Conservation (phyloP, 2,113 vertebrate genomes). For the Aviceda subcristata region DNA sequence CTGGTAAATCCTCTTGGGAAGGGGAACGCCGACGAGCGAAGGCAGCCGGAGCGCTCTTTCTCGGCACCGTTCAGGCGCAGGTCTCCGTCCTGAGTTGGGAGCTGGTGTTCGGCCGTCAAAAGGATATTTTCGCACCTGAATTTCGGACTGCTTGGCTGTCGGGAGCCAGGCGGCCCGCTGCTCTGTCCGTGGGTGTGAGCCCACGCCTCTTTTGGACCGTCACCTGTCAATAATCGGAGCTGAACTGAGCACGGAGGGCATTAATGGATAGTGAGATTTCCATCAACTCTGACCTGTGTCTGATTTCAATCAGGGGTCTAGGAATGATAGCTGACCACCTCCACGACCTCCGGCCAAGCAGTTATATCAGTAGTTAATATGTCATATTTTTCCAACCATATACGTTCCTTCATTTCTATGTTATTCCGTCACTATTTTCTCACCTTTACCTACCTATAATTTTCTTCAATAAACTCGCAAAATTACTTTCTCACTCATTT, state of each 20-base stretch:
- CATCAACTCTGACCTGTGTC: neutral
- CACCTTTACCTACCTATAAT: neutral
- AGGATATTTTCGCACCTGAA: neutral
- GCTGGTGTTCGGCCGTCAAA: neutral
- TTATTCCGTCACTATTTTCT: neutral
- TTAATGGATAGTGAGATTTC: neutral
- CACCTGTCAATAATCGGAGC: neutral
- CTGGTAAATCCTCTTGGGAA: neutral
- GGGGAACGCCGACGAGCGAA: neutral
- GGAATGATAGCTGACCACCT: neutral
- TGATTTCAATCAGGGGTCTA: slow-evolving; percentile 4
- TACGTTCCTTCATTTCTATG: neutral
- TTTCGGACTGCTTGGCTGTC: neutral
- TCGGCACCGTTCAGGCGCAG: neutral
- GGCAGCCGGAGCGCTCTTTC: neutral
- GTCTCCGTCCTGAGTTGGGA: neutral
- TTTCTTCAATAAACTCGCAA: neutral
- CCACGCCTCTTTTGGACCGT: neutral
- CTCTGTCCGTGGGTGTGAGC: neutral
- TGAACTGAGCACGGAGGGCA: neutral
- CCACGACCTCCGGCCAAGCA: neutral
- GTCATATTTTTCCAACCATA: neutral
- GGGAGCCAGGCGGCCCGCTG: neutral
- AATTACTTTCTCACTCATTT: neutral
- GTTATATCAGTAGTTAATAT: neutral